Base-by-base conservation (phyloP, 2,888 invertebrate species). In the Eilema caniola region DNA sequence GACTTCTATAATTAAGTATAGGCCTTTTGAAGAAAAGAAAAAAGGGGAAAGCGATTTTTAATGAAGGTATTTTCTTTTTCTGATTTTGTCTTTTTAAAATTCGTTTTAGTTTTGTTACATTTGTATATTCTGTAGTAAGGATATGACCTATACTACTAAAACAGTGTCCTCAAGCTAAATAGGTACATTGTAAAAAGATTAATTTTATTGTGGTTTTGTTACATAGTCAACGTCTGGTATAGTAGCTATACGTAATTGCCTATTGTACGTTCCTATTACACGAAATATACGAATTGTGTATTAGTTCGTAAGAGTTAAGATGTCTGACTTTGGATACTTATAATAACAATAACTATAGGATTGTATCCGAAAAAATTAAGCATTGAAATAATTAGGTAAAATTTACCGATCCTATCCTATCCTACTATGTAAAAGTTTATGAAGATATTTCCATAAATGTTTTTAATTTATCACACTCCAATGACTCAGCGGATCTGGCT, bases 221-320 rank as follows among this genome's bases (percentile, higher is more conserved):
- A 72, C 41, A 64, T 61, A 31, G 71, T 47, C 67, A 59, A n/a
- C 66, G 25, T 28, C 68, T 68, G 33, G 72, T 61, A 70, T 28
- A 72, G 24, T 72, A 64, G 63, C 47, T 66, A n/a, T n/a, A 69
- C 67, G 53, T 73, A 76, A 81, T 82, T 67, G 72, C 24, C 78
- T 73, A 76, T 80, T 82, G 80, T 78, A 67, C 62, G 65, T 73
- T 59, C 69, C 67, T 75, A 76, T 71, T 80, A 82, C 74, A 78
- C 61, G 68, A 56, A 67, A 76, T 73, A 73, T 72, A 63, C 67
- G 69, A 65, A 72, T 78, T 81, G 76, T 78, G 28, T 78, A 41
- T 16, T 69, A 7, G 31, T 28, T 28, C 28, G 28, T 28, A 28
- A 28, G 28, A 28, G 3, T 28, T 28, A 3, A 28, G 3, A 28